Percentiles rank a stretch among this genome's conserved stretches.
phyloP scores from a whole-genome alignment of 1,140 invertebrate genomes.

The Diprion similis region DNA sequence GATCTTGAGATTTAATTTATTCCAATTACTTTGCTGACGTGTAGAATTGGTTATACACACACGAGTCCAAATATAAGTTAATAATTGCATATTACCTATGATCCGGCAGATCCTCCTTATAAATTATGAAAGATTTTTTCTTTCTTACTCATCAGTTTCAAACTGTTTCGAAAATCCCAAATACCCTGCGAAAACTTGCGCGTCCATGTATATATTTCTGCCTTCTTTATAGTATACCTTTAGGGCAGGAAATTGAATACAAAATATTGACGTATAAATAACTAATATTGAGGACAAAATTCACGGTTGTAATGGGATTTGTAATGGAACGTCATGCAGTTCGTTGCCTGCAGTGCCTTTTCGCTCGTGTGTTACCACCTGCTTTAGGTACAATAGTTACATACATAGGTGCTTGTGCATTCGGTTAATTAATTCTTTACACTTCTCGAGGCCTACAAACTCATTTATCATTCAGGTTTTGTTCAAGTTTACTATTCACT shows the following conservation, averaged over 20 bases:
- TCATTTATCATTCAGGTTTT: not conserved
- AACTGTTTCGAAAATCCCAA: no score
- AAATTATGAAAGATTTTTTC: no score
- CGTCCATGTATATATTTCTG: no score
- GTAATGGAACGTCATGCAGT: not conserved
- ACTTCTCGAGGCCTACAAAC: not conserved
- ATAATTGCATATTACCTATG: no score
- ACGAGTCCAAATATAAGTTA: no score
- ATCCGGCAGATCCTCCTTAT: no score
- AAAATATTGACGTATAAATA: not conserved
- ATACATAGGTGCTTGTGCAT: not conserved
- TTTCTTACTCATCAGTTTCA: no score
- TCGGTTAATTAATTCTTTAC: slow-evolving; percentile 4
- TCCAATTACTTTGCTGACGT: no score
- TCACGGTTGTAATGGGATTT: not conserved
- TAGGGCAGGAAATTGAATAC: not conserved
- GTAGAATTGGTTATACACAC: no score
- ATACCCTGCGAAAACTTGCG: no score
- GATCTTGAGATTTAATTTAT: no score
- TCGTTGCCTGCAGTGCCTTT: not conserved
- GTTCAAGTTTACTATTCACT: not conserved
- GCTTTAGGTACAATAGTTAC: not conserved
- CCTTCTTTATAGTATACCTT: not conserved
- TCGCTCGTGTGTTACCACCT: not conserved
- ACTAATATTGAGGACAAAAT: not conserved